Conservation (phyloP, 2,888 invertebrate genomes). For the Dryadula phaetusa region DNA sequence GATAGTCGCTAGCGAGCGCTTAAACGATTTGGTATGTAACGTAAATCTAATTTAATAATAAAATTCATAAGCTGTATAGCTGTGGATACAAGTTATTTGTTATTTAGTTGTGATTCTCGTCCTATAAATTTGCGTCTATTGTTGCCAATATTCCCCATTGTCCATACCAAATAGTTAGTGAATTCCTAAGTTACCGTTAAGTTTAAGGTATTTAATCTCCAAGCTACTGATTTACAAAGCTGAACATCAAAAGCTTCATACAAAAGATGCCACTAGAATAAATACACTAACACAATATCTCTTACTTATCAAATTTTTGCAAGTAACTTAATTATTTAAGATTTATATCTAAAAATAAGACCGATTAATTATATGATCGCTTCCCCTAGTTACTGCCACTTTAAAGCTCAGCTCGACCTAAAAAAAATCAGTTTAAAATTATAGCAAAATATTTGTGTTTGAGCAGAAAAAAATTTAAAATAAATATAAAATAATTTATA, state of each 20-base stretch:
- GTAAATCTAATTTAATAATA: background rate
- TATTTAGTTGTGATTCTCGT: background rate
- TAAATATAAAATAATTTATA: too few species aligned
- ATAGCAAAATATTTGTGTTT: too few species aligned
- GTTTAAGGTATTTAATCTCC: slow-evolving; percentile 23
- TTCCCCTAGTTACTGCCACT: too few species aligned
- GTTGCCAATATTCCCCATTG: slow-evolving; percentile 29
- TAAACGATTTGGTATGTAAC: background rate
- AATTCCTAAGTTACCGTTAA: slow-evolving; percentile 3
- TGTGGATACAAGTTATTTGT: slow-evolving; percentile 14
- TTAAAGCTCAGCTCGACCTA: too few species aligned
- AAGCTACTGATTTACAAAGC: slow-evolving; percentile 2
- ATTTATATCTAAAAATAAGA: too few species aligned
- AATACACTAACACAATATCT: too few species aligned
- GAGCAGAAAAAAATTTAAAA: too few species aligned
- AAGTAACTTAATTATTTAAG: too few species aligned
- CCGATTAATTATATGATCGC: too few species aligned
- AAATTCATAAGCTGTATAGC: background rate
- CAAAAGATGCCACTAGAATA: background rate
- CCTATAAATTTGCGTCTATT: slow-evolving; percentile 23
- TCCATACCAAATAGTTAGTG: slow-evolving; percentile 25
- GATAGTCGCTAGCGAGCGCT: background rate
- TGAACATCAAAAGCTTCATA: background rate
- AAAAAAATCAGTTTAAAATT: too few species aligned
- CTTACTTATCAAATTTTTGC: too few species aligned